Evolutionary conservation across 2,888 invertebrate species (phyloP).

Genomic region (Leptura quadrifasciata): DNA sequence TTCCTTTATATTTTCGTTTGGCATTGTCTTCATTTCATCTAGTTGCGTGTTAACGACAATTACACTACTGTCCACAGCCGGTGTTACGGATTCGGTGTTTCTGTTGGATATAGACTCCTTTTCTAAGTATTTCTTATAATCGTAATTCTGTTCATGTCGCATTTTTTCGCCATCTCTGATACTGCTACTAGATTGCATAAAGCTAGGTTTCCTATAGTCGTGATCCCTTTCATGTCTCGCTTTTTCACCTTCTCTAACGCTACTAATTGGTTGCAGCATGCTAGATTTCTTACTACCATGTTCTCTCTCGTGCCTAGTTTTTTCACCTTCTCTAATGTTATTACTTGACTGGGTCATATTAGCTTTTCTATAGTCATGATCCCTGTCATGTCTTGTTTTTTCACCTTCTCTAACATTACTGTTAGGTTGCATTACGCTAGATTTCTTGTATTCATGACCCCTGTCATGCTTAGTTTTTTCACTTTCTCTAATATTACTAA

Average conservation of each 20-base stretch:
- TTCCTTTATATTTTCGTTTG: slow-evolving; percentile 46
- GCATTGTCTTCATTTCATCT: slow-evolving; percentile 29
- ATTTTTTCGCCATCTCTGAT: neutral
- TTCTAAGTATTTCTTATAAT: neutral
- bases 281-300: neutral
- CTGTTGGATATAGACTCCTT: slow-evolving; percentile 10
- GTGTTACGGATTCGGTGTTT: neutral
- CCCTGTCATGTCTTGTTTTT: slow-evolving; percentile 3
- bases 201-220: neutral
- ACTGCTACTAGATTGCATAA: neutral
- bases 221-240: slow-evolving; percentile 2
- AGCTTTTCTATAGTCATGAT: neutral
- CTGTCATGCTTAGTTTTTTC: neutral
- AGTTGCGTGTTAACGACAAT: slow-evolving; percentile 49
- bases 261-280: neutral
- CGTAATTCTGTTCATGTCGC: neutral
- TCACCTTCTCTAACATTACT: neutral
- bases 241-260: neutral
- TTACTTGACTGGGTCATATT: neutral
- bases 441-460: slow-evolving; percentile 2
- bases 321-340: neutral
- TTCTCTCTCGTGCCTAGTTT: neutral
- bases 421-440: neutral
- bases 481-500: neutral
- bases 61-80: slow-evolving; percentile 45